Conservation (phyloP, 2,113 vertebrate genomes). For the Ophthalmolycus amberensis region DNA sequence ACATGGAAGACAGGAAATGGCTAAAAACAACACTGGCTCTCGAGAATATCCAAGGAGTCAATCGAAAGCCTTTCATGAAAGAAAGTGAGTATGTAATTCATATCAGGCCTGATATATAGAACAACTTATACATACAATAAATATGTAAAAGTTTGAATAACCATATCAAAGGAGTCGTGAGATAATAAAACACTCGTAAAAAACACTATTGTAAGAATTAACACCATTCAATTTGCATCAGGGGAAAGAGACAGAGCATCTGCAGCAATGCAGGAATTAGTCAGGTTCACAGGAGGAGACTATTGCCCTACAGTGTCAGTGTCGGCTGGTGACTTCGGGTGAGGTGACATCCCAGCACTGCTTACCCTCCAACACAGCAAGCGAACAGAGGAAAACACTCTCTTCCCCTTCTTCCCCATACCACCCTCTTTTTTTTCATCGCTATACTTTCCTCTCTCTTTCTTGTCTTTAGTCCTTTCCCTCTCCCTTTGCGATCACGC, state of each 20-base stretch:
- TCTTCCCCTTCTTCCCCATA: neutral
- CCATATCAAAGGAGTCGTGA: neutral
- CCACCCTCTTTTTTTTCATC: neutral
- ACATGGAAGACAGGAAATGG: no score
- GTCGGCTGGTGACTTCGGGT: conserved; percentile 21
- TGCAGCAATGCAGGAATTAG: conserved; percentile 16
- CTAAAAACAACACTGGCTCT: no score
- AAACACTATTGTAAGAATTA: neutral
- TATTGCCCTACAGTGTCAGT: conserved; percentile 22
- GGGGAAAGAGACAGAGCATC: neutral
- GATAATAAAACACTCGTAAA: no score
- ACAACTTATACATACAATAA: neutral
- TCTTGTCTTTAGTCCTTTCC: neutral
- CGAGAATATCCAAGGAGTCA: no score
- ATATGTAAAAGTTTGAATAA: neutral
- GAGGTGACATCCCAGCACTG: conserved; percentile 29
- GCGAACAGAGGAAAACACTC: neutral
- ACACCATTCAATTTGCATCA: neutral
- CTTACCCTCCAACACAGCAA: conserved; percentile 12
- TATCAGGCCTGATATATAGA: neutral
- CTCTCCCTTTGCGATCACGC: neutral
- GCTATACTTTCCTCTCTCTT: neutral
- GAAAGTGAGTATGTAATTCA: neutral
- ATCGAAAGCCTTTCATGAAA: no score
- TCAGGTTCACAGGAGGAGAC: conserved; percentile 32